A percentile compares a stretch with the other conserved stretches of the same genome.
These are phyloP conservation scores for Leucoraja ocellata DNA, from an alignment of 2,797 vertebrate genomes.

Conservation along the genomic window DNA sequence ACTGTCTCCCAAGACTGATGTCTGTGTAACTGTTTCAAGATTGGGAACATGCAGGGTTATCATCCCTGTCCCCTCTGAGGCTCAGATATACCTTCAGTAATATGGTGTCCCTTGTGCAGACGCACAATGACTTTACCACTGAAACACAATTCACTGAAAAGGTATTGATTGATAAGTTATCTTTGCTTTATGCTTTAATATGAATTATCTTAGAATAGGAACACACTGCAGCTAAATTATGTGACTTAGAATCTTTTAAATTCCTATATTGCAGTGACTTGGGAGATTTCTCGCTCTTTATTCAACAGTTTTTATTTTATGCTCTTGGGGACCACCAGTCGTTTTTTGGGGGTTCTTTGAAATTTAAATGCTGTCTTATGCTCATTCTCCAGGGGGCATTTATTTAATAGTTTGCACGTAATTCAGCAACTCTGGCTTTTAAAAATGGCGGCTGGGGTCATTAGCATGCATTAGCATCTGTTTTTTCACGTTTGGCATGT, in stretches of 20 bases:
- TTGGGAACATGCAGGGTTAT: neutral
- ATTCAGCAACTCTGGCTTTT: conserved; percentile 24
- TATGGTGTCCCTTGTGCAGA: neutral
- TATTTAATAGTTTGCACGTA: conserved; percentile 24
- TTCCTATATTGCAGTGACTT: neutral
- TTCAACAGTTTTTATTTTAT: neutral
- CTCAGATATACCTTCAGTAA: neutral
- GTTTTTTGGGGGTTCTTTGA: neutral
- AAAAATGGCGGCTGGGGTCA: conserved; percentile 24
- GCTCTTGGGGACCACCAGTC: neutral
- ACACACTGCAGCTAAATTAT: neutral
- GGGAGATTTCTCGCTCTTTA: neutral
- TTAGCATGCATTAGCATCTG: conserved; percentile 38
- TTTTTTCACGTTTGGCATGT: conserved; percentile 25
- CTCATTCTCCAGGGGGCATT: neutral
- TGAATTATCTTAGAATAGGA: conserved; percentile 12
- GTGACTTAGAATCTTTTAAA: neutral
- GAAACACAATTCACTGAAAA: neutral
- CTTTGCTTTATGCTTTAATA: neutral
- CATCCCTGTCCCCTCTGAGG: neutral
- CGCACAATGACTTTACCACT: neutral
- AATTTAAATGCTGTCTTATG: neutral
- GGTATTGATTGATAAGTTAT: neutral
- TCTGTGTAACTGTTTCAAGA: neutral
- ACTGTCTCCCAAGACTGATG: neutral